A percentile compares a stretch with the other conserved stretches of the same genome.
Conservation (phyloP, 30 jellyfish, hydroid and myxozoan genomes). For the Turritopsis dohrnii region DNA sequence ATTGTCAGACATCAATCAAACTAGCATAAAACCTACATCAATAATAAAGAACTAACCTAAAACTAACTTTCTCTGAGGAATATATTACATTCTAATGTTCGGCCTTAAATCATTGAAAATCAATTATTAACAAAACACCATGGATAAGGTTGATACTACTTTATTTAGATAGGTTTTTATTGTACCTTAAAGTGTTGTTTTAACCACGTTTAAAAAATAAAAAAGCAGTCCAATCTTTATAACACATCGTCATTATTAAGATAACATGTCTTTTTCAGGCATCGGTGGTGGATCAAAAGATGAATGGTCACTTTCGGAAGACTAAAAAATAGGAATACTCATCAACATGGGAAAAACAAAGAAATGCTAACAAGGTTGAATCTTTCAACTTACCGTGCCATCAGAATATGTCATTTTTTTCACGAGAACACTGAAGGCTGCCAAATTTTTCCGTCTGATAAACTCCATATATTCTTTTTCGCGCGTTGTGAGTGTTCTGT, state of each 20-base stretch:
- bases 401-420: background rate
- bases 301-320: conserved; percentile 3
- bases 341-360: background rate
- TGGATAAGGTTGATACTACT: too few species aligned
- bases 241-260: background rate
- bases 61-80: background rate
- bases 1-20: too few species aligned
- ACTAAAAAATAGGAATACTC: background rate
- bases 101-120: background rate
- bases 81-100: background rate
- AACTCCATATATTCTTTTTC: conserved; percentile 10
- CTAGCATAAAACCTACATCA: background rate
- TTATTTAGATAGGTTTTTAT: background rate
- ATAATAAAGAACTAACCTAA: background rate
- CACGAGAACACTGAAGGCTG: conserved; percentile 12
- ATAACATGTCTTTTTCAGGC: background rate
- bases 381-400: background rate
- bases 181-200: too few species aligned
- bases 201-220: too few species aligned
- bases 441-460: background rate
- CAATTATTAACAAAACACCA: background rate
- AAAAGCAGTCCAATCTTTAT: too few species aligned
- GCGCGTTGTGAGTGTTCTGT: conserved; percentile 1
- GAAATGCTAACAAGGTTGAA: background rate
- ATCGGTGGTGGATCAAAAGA: conserved; percentile 6